Percentiles rank a stretch among this genome's conserved stretches.
These are phyloP conservation scores for Cacatua alba DNA, from an alignment of 2,113 vertebrate genomes.

Conservation along the genomic window DNA sequence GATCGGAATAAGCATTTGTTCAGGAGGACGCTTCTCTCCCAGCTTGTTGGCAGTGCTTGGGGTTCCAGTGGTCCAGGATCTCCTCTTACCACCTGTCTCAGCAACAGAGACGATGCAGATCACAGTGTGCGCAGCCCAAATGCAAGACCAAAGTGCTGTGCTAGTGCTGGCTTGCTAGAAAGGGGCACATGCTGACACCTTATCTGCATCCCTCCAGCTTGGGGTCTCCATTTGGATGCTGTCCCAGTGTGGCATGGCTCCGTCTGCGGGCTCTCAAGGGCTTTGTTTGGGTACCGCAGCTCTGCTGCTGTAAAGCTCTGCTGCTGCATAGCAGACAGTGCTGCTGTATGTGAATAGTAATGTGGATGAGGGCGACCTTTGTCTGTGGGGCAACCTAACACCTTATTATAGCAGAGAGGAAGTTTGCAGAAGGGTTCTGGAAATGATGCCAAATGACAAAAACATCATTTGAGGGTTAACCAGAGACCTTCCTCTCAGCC, in stretches of 20 bases:
- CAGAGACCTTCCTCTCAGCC: not conserved
- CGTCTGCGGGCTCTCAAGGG: not conserved
- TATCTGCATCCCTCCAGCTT: not conserved
- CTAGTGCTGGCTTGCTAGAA: not conserved
- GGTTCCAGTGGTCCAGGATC: not conserved
- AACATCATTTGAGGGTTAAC: not conserved
- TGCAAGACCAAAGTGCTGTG: not conserved
- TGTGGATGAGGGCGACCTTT: not conserved
- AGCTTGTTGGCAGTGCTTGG: not conserved
- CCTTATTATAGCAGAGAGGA: not conserved
- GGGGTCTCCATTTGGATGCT: not conserved
- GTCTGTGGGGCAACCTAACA: not conserved
- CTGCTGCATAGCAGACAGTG: accelerated
- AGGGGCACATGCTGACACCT: accelerated
- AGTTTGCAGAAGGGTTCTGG: not conserved
- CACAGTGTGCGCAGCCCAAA: not conserved
- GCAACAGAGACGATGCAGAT: not conserved
- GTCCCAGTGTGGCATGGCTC: not conserved
- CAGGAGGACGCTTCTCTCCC: not conserved
- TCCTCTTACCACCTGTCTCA: not conserved
- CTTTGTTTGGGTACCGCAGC: not conserved
- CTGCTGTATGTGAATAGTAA: not conserved
- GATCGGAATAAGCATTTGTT: not conserved
- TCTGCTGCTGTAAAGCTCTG: not conserved
- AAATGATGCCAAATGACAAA: not conserved